Conservation (phyloP, 30 jellyfish, hydroid and myxozoan genomes). For the Turritopsis rubra region DNA sequence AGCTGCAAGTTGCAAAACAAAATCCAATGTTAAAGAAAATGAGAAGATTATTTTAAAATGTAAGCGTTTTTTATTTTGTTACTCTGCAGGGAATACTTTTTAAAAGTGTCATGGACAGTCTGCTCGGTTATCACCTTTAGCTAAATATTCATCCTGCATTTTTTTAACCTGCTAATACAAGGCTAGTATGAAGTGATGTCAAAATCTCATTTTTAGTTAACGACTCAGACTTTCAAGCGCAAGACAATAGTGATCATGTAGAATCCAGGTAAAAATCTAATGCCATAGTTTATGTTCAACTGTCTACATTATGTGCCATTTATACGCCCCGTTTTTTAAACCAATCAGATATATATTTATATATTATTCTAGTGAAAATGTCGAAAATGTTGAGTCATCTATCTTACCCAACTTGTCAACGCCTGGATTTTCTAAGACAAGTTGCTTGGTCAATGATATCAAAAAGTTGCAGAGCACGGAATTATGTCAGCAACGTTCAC, state of each 20-base stretch:
- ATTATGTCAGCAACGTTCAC: conserved; percentile 46
- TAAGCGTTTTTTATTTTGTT: not conserved
- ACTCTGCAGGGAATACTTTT: too few species aligned
- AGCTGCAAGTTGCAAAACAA: not conserved
- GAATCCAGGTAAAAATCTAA: too few species aligned
- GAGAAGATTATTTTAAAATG: not conserved
- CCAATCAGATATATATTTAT: not conserved
- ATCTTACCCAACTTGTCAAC: not conserved
- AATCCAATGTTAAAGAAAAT: not conserved
- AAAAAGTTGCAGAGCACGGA: conserved; percentile 46
- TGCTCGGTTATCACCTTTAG: not conserved
- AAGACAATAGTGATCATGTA: not conserved
- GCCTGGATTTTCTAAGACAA: not conserved
- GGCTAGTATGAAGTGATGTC: not conserved
- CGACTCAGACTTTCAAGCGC: not conserved
- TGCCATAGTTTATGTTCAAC: too few species aligned
- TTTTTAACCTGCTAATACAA: too few species aligned
- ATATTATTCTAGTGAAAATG: not conserved
- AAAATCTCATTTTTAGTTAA: not conserved
- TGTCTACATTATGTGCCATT: not conserved
- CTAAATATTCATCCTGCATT: not conserved
- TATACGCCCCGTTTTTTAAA: not conserved
- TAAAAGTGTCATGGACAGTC: not conserved
- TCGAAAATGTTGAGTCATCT: not conserved
- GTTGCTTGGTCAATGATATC: conserved; percentile 28